Evolutionary conservation across 2,113 vertebrate genomes (phyloP), one percentile per base, ranked within the genome.

Genomic region (Lamprologus lemairii): DNA sequence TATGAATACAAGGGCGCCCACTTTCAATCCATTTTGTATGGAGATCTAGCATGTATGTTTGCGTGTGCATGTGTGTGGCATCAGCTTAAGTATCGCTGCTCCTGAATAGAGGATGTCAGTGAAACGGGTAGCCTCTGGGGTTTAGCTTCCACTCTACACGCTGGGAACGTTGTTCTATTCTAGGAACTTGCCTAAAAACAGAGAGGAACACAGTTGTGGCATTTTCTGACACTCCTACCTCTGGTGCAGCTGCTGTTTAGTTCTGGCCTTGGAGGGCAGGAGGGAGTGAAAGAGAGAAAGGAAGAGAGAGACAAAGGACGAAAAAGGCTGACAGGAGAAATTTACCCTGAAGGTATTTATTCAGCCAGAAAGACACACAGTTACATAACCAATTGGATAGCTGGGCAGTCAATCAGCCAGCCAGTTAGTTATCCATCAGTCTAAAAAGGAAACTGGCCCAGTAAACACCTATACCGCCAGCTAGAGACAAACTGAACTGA

Each of bases 131-230:
- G 85, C 93, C 92, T 91, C 92, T 90, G 89, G 92, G 90, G 89
- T 88, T 89, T 89, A 86, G 73, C 63, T 93, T 88, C 86, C 92
- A 82, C 89, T 93, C 84, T 63, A 86, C 91, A 91, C 9, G 26
- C 91, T 91, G 86, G 23, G 85, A 89, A 93, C 3, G 10, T 21
- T 79, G 87, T 91, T 94, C 94, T 95, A 95, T 95, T 95, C 94
- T 92, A 91, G 91, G 94, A 92, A 92, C 68, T 63, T 86, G 91
- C 90, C 93, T 93, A 90, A 93, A 94, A 95, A 91, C 91, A 86
- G 86, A 89, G 85, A 86, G 81, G 83, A 94, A 86, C 86, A 91
- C 87, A 84, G 82, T 91, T 87, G 89, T 93, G 88, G 87, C 89
- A 92, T 88, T 93, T 90, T 87, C 80, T 94, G 95, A 93, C 93